Evolutionary conservation across 2,888 invertebrate genomes (phyloP).

Genomic region (Cheilosia vernalis): DNA sequence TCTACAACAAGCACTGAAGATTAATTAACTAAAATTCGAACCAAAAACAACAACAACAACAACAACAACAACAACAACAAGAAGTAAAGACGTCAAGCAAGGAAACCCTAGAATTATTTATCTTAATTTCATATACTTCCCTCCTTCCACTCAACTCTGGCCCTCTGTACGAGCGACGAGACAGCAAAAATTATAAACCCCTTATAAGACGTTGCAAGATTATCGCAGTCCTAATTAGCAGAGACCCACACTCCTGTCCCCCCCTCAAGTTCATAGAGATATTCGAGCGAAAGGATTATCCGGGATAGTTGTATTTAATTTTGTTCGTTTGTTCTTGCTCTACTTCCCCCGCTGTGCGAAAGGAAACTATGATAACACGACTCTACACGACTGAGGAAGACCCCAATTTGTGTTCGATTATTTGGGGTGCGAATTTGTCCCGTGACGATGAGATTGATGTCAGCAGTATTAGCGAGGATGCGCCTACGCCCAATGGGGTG

Average conservation of each 20-base stretch:
- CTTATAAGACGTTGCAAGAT: slow-evolving; percentile 40
- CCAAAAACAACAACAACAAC: slow-evolving; percentile 33
- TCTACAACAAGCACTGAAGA: slow-evolving; percentile 59
- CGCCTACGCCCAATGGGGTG: slow-evolving; percentile 71
- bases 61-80: no score
- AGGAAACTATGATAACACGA: slow-evolving; percentile 81
- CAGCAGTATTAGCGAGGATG: slow-evolving; percentile 60
- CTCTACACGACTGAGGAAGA: slow-evolving; percentile 82
- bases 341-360: slow-evolving; percentile 7
- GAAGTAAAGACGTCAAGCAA: slow-evolving; percentile 33
- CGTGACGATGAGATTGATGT: slow-evolving; percentile 78
- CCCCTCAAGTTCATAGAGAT: neutral
- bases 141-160: neutral
- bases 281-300: slow-evolving; percentile 51
- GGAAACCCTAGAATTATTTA: slow-evolving; percentile 44
- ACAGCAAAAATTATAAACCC: slow-evolving; percentile 4
- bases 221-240: slow-evolving; percentile 59
- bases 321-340: slow-evolving; percentile 9
- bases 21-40: slow-evolving; percentile 47
- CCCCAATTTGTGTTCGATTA: slow-evolving; percentile 82
- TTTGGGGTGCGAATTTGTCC: slow-evolving; percentile 81
- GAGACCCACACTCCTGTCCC: slow-evolving; percentile 15
- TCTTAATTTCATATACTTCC: slow-evolving; percentile 38
- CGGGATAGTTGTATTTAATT: slow-evolving; percentile 40
- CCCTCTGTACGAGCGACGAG: slow-evolving; percentile 14